Conservation (phyloP, 2,888 invertebrate genomes). For the Pristionchus entomophagus region DNA sequence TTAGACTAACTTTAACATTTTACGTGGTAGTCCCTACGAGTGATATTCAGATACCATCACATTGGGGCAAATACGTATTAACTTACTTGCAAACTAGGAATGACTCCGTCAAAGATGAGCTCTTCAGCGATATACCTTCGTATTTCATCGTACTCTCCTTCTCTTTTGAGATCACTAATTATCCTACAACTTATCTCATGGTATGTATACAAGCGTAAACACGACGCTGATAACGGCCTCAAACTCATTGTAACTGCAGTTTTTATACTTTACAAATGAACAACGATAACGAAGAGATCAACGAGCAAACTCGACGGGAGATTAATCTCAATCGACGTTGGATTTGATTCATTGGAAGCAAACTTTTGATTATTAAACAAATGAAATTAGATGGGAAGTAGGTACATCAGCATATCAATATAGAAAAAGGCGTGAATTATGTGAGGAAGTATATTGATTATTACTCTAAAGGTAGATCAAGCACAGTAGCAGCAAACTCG, state of each 20-base stretch:
- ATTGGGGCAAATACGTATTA: background rate
- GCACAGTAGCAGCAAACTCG: constrained; percentile 11
- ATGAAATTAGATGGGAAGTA: background rate
- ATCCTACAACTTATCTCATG: background rate
- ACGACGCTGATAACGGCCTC: background rate
- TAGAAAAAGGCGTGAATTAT: background rate
- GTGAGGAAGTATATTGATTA: background rate
- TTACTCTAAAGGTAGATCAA: constrained; percentile 6
- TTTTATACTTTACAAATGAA: background rate
- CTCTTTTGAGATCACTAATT: constrained; percentile 13
- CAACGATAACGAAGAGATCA: constrained; percentile 11
- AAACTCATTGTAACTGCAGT: background rate
- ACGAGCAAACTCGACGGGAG: background rate
- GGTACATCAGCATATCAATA: background rate
- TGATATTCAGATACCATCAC: too few species aligned
- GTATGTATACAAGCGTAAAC: background rate
- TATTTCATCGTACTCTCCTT: constrained; percentile 40
- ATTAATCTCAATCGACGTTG: background rate
- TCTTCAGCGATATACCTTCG: constrained; percentile 17
- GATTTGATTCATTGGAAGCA: background rate
- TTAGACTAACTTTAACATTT: too few species aligned
- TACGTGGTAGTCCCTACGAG: too few species aligned
- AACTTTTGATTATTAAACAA: background rate
- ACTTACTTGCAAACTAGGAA: constrained; percentile 27
- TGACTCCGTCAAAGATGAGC: background rate